These are phyloP conservation scores for Petromus typicus DNA, from an alignment of 2,113 vertebrate species.

Conservation along the genomic window DNA sequence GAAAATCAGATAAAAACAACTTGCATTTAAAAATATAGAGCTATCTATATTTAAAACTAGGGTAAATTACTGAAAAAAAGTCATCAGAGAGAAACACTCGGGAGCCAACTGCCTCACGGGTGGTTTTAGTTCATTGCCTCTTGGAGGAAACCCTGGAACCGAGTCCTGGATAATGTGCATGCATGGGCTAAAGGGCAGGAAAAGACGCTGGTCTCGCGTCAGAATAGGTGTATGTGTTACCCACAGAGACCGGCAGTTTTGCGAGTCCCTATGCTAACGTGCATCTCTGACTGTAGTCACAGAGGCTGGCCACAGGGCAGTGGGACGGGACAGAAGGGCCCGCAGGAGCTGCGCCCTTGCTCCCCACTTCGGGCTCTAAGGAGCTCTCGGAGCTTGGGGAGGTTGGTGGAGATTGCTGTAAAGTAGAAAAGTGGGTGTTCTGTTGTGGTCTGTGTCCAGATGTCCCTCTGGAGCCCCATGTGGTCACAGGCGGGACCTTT, in stretches of 20 bases:
- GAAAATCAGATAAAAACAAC: neutral
- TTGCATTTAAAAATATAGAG: neutral
- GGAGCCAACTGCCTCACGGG: neutral
- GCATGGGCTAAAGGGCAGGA: neutral
- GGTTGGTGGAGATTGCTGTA: rapidly evolving
- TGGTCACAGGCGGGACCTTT: neutral
- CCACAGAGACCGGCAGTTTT: neutral
- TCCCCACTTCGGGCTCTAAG: no score
- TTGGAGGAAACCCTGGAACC: neutral
- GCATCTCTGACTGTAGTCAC: neutral
- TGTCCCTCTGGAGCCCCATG: neutral
- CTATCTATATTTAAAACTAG: neutral
- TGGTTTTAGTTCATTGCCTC: neutral
- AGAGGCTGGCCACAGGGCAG: no score
- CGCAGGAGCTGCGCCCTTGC: rapidly evolving
- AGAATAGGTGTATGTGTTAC: rapidly evolving
- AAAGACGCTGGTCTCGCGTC: neutral
- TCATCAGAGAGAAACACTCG: neutral
- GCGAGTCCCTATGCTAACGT: neutral
- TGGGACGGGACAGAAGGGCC: rapidly evolving
- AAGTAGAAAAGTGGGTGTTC: neutral
- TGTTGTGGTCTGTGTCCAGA: no score
- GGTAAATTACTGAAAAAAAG: neutral
- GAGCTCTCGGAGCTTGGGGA: neutral
- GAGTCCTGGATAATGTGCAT: rapidly evolving